Conservation (phyloP, 1,140 invertebrate species). For the Procambarus virginalis region DNA sequence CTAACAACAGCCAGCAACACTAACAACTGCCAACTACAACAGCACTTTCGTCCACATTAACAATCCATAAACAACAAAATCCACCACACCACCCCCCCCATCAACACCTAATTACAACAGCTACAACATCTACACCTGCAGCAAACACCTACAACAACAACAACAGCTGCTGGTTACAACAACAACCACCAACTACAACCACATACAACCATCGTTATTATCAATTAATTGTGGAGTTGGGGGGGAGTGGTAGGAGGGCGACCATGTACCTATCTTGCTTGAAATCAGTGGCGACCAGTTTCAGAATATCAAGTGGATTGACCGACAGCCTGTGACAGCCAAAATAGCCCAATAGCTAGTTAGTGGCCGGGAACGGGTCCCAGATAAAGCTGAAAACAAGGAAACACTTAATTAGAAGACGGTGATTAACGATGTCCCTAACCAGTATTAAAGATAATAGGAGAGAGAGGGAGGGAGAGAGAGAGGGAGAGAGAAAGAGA, state of each 20-base stretch:
- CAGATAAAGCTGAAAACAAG: conserved; percentile 60
- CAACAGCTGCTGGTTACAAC: too few relatives aligned
- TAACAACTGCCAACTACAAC: too few relatives aligned
- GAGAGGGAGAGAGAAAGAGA: background rate
- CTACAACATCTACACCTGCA: too few relatives aligned
- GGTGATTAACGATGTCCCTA: conserved; percentile 59
- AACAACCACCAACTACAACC: conserved; percentile 9
- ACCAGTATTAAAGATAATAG: conserved; percentile 50
- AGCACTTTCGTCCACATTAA: too few relatives aligned
- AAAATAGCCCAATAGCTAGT: conserved; percentile 37
- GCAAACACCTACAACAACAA: too few relatives aligned
- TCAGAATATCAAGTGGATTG: conserved; percentile 65
- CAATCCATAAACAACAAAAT: too few relatives aligned
- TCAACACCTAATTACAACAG: too few relatives aligned
- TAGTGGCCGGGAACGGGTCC: conserved; percentile 46
- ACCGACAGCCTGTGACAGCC: conserved; percentile 47
- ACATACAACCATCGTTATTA: conserved; percentile 42
- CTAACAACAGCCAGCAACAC: too few relatives aligned
- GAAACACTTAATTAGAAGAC: conserved; percentile 62
- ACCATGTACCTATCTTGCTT: conserved; percentile 38
- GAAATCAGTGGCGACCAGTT: conserved; percentile 58
- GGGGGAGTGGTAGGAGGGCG: background rate
- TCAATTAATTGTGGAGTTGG: conserved; percentile 40
- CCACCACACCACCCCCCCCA: too few relatives aligned
- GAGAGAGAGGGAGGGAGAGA: background rate